Evolutionary conservation across 2,888 invertebrate genomes (phyloP).

Genomic region (Sclerodermus sp.): DNA sequence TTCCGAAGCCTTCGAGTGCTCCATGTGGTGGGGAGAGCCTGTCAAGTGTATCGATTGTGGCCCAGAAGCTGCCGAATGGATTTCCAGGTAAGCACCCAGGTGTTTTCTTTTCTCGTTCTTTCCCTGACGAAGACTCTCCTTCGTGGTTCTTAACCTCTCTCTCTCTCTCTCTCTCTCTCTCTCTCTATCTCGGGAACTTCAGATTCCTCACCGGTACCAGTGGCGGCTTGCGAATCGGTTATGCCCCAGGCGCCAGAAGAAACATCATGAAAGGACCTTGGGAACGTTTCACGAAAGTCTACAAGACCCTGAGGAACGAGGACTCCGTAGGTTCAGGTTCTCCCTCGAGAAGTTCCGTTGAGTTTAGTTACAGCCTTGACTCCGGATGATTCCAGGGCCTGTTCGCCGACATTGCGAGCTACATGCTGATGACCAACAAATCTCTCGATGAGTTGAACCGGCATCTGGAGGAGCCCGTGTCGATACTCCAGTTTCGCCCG

Average conservation of each 20-base stretch:
- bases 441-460: slow-evolving; percentile 62
- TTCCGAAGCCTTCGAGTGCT: slow-evolving; percentile 28
- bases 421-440: slow-evolving; percentile 60
- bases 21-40: slow-evolving; percentile 51
- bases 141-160: too few species aligned
- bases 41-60: slow-evolving; percentile 66
- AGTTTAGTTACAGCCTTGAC: too few species aligned
- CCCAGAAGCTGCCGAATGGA: slow-evolving; percentile 64
- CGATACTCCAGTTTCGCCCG: slow-evolving; percentile 61
- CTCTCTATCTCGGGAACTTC: neutral
- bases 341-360: too few species aligned
- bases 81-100: slow-evolving; percentile 61
- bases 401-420: slow-evolving; percentile 61
- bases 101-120: too few species aligned
- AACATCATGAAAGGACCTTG: slow-evolving; percentile 31
- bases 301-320: slow-evolving; percentile 37
- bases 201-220: slow-evolving; percentile 41
- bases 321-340: slow-evolving; percentile 45
- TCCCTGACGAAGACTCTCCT: too few species aligned
- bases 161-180: too few species aligned
- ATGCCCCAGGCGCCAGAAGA: slow-evolving; percentile 18
- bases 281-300: slow-evolving; percentile 36
- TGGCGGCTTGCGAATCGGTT: slow-evolving; percentile 40
- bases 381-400: slow-evolving; percentile 55
- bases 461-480: slow-evolving; percentile 55